A percentile compares a stretch with the other conserved stretches of the same genome.
Conservation (phyloP, 2,113 vertebrate genomes). For the Laterallus jamaicensis region DNA sequence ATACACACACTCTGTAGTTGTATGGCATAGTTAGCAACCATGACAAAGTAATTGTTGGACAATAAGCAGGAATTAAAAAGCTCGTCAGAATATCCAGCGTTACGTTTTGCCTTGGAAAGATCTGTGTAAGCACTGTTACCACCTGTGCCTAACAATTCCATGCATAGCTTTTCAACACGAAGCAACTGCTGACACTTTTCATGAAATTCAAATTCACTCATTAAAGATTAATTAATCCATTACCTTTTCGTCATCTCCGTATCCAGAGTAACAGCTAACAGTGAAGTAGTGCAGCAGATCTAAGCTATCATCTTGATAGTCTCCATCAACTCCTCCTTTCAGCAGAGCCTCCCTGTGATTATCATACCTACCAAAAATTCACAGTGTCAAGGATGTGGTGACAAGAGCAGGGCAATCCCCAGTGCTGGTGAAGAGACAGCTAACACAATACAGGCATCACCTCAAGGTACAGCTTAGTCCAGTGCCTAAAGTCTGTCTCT, state of each 20-base stretch:
- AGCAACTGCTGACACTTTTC: background rate
- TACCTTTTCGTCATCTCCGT: conserved; percentile 91
- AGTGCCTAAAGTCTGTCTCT: background rate
- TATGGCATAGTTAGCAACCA: rapidly evolving
- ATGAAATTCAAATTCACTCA: background rate
- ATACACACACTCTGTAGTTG: background rate
- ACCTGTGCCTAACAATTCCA: background rate
- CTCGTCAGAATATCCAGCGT: background rate
- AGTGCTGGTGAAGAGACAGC: background rate
- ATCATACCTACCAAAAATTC: conserved; percentile 86
- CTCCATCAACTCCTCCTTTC: conserved; percentile 87
- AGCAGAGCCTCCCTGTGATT: conserved; percentile 93
- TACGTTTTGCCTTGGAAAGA: background rate
- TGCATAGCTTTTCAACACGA: background rate
- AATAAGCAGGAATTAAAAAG: background rate
- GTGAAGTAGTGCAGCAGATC: conserved; percentile 93
- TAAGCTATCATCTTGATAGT: conserved; percentile 91
- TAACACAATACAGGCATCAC: background rate
- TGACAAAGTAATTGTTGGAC: background rate
- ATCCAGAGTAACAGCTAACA: conserved; percentile 92
- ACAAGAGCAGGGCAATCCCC: background rate
- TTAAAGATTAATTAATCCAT: background rate
- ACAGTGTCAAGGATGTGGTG: background rate
- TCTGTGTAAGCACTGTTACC: background rate
- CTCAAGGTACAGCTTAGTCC: background rate